Base-by-base conservation (phyloP, 2,113 vertebrate genomes). In the Hippolais icterina region DNA sequence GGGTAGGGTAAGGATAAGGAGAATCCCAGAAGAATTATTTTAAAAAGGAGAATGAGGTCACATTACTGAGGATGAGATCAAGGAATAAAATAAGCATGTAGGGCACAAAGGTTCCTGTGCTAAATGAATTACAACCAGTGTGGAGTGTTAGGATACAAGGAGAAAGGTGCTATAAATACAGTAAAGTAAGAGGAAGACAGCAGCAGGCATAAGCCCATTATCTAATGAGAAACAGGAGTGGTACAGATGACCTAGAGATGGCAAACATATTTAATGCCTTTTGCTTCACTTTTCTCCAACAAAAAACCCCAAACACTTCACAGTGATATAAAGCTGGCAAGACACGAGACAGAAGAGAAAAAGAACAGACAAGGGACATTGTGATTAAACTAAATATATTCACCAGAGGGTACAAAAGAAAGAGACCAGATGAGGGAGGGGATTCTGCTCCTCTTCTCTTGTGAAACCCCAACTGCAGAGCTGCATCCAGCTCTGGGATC, bases 131-230 rank as follows among this genome's bases (percentile, higher is more conserved):
- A 96, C 93, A 95, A 81, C 88, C 89, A 71, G 83, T 15, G 44
- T 94, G 86, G 71, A 96, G 89, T 92, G 94, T 83, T 70, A 92
- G 91, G 90, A 97, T 95, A 97, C 80, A 94, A 93, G 86, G 83
- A 97, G 93, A 95, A 97, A 96, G 76, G 83, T 95, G 93, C 96
- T 97, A 97, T 97, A 97, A 97, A 97, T 97, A 95, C 72, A 95
- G 72, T 63, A 81, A 95, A 94, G 95, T 94, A 94, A 79, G 37
- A 85, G 57, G 82, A 87, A 92, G 96, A 96, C 94, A 95, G 95
- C 52, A 87, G 93, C 77, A 66, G 72, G 83, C 94, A 91, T 49
- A 66, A 95, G 42, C 80, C 78, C 94, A 96, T 97, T 97, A 96
- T 91, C 91, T 97, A 97, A 96, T 97, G 95, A 92, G 68, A 83